A percentile compares a stretch with the other conserved stretches of the same genome.
These are phyloP conservation scores for Fundulus diaphanus DNA, from an alignment of 2,797 vertebrate genomes.

Conservation along the genomic window DNA sequence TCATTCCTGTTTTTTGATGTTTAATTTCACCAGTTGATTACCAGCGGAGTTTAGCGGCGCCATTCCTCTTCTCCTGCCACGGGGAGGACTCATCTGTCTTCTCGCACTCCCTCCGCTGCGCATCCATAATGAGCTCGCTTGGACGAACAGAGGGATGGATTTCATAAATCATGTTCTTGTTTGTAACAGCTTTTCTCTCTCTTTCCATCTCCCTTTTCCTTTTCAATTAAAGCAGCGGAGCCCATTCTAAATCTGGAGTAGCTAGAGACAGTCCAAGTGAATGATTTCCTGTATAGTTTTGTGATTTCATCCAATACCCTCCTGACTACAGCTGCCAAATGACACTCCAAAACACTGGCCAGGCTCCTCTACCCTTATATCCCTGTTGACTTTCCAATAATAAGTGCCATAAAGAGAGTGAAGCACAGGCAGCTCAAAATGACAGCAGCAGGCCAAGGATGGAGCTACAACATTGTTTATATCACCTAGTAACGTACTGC, in stretches of 20 bases:
- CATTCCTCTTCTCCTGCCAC: conserved; percentile 77
- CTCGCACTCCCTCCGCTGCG: conserved; percentile 57
- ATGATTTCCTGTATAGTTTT: conserved; percentile 67
- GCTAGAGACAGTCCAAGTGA: conserved; percentile 64
- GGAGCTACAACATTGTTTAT: conserved; percentile 45
- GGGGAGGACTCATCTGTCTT: conserved; percentile 80
- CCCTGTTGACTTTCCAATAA: conserved; percentile 70
- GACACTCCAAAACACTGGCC: conserved; percentile 54
- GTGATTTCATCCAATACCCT: conserved; percentile 59
- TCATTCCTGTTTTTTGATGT: conserved; percentile 83
- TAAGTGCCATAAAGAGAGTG: conserved; percentile 60
- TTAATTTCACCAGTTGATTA: conserved; percentile 87
- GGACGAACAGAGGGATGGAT: conserved; percentile 81
- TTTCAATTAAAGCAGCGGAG: conserved; percentile 75
- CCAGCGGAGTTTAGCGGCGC: conserved; percentile 74
- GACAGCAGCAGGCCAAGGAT: conserved; percentile 32
- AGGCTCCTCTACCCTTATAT: conserved; percentile 48
- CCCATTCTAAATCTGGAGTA: conserved; percentile 64
- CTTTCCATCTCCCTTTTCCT: conserved; percentile 69
- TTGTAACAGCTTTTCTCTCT: conserved; percentile 81
- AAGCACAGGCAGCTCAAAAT: conserved; percentile 40
- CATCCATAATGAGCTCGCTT: conserved; percentile 80
- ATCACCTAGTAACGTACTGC: conserved; percentile 33
- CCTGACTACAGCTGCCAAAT: conserved; percentile 52
- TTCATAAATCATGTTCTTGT: conserved; percentile 87